These are phyloP conservation scores for Lonchura striata DNA, from an alignment of 2,113 vertebrate genomes.

Conservation along the genomic window DNA sequence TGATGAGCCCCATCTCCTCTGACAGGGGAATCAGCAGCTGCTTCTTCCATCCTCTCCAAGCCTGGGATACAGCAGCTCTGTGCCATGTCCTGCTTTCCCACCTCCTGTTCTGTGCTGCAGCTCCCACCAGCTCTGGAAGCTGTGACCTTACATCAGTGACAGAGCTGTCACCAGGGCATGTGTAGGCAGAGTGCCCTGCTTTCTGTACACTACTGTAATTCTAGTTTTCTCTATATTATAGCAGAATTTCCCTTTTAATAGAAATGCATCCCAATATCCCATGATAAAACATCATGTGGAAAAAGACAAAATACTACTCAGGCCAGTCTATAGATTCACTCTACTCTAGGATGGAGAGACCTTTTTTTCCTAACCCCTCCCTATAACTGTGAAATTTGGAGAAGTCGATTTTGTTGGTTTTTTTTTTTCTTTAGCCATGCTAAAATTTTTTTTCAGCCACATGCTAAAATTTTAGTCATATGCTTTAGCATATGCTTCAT, in stretches of 20 bases:
- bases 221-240: background rate
- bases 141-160: background rate
- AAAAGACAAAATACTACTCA: background rate
- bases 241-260: background rate
- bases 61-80: background rate
- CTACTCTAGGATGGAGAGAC: background rate
- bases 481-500: background rate
- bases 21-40: background rate
- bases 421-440: background rate
- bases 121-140: background rate
- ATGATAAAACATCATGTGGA: background rate
- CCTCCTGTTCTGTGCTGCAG: background rate
- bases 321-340: accelerated
- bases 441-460: background rate
- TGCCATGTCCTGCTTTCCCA: background rate
- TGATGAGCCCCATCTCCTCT: background rate
- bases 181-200: background rate
- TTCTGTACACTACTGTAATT: background rate
- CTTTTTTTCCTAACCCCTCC: background rate
- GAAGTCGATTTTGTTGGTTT: background rate
- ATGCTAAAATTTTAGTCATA: background rate
- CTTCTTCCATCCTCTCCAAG: background rate
- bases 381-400: background rate
- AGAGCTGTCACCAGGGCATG: accelerated
- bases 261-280: background rate